Percentiles rank a stretch among this genome's conserved stretches.
These are phyloP conservation scores for Limnephilus auricula DNA, from an alignment of 2,888 invertebrate species.

Conservation along the genomic window DNA sequence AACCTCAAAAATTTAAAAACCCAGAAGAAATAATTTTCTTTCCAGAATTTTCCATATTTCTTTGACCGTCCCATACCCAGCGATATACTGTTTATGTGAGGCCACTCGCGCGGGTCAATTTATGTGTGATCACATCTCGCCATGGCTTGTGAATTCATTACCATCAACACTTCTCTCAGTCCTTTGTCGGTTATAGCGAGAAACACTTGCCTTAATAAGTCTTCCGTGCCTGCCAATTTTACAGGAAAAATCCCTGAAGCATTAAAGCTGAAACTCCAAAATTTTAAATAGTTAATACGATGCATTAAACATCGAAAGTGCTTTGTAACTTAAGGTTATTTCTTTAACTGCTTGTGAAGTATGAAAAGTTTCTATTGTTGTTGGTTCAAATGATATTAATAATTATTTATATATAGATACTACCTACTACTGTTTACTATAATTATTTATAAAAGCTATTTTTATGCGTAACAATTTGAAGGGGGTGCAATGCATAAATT, in stretches of 20 bases:
- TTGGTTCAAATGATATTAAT: background rate
- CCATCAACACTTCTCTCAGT: constrained; percentile 40
- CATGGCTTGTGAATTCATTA: constrained; percentile 50
- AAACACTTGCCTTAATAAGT: constrained; percentile 51
- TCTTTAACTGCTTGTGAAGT: background rate
- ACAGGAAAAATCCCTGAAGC: background rate
- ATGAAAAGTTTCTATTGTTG: background rate
- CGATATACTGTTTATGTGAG: constrained; percentile 38
- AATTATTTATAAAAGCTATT: no score
- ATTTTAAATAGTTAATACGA: background rate
- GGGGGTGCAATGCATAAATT: no score
- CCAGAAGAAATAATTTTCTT: background rate
- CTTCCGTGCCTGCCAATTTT: constrained; percentile 3
- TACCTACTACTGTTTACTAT: no score
- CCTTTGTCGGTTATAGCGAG: constrained; percentile 48
- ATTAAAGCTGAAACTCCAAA: background rate
- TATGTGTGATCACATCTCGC: constrained; percentile 52
- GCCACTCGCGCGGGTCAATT: constrained; percentile 42
- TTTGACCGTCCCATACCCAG: background rate
- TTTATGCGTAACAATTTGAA: no score
- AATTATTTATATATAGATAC: no score
- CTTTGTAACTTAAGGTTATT: background rate
- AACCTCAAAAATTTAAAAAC: no score
- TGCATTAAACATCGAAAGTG: background rate
- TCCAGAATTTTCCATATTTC: background rate